These are phyloP conservation scores for Eupristina koningsbergeri DNA, from an alignment of 1,140 invertebrate genomes.

Conservation along the genomic window DNA sequence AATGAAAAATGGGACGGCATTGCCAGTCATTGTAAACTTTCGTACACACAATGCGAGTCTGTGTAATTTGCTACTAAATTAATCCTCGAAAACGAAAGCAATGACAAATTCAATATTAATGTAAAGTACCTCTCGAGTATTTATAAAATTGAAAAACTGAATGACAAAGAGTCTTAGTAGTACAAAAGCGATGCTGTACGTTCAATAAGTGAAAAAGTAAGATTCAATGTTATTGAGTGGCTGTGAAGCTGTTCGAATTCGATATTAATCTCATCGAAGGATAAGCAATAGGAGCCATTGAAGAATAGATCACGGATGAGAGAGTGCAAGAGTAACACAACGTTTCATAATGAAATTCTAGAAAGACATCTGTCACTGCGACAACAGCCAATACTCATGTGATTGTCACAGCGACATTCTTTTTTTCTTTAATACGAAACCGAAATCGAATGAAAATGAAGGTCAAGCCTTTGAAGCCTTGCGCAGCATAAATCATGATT, in stretches of 20 bases:
- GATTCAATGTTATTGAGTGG: not conserved
- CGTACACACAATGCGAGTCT: too few relatives aligned
- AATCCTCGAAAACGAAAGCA: too few relatives aligned
- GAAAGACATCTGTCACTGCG: constrained; percentile 43
- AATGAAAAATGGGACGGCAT: not conserved
- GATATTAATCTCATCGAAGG: constrained; percentile 27
- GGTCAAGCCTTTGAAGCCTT: constrained; percentile 45
- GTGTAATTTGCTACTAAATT: too few relatives aligned
- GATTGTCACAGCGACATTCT: constrained; percentile 23
- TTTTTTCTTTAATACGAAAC: not conserved
- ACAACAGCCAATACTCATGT: not conserved
- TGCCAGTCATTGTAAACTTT: not conserved
- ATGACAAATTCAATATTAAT: too few relatives aligned
- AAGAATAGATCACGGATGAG: constrained; percentile 8
- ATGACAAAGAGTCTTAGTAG: too few relatives aligned
- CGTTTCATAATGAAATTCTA: constrained; percentile 42
- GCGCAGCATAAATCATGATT: constrained; percentile 49
- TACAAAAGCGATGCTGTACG: not conserved
- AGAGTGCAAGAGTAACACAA: not conserved
- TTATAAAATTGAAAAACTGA: too few relatives aligned
- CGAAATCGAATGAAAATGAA: constrained; percentile 44
- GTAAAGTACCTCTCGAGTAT: too few relatives aligned
- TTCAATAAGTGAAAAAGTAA: not conserved
- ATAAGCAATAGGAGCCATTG: not conserved
- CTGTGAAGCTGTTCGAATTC: constrained; percentile 27